A percentile compares a stretch with the other conserved stretches of the same genome.
Conservation (phyloP, 2,113 vertebrate species). For the Trichomycterus rosablanca region DNA sequence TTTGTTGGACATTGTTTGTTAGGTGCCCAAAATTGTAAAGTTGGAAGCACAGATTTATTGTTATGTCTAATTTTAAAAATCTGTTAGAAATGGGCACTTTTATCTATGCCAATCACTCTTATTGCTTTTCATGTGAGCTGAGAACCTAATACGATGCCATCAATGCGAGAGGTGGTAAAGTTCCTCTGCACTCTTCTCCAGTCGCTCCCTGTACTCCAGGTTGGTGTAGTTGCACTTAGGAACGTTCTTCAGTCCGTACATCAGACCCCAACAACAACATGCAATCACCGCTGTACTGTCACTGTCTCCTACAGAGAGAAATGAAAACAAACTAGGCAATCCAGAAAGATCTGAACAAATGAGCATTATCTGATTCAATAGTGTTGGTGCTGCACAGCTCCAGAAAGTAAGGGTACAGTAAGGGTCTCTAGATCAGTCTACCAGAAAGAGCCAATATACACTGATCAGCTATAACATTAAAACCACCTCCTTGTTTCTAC, state of each 20-base stretch:
- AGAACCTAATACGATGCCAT: not conserved
- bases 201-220: slow-evolving; percentile 70
- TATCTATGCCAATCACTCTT: not conserved
- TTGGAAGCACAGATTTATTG: not conserved
- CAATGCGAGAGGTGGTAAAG: slow-evolving; percentile 49
- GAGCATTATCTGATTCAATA: too few species aligned
- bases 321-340: not conserved
- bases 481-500: too few species aligned
- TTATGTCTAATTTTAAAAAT: too few species aligned
- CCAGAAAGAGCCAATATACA: too few species aligned
- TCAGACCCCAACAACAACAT: slow-evolving; percentile 72
- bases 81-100: too few species aligned
- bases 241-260: slow-evolving; percentile 63
- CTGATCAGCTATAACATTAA: too few species aligned
- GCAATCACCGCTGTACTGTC: slow-evolving; percentile 77
- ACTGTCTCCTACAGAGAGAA: slow-evolving; percentile 66
- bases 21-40: too few species aligned
- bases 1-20: too few species aligned
- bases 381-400: too few species aligned
- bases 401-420: too few species aligned
- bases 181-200: slow-evolving; percentile 47
- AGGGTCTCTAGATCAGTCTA: too few species aligned
- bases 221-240: slow-evolving; percentile 65
- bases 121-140: not conserved
- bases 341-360: too few species aligned